Evolutionary conservation across 2,797 vertebrate species (phyloP).

Genomic region (Novumbra hubbsi): DNA sequence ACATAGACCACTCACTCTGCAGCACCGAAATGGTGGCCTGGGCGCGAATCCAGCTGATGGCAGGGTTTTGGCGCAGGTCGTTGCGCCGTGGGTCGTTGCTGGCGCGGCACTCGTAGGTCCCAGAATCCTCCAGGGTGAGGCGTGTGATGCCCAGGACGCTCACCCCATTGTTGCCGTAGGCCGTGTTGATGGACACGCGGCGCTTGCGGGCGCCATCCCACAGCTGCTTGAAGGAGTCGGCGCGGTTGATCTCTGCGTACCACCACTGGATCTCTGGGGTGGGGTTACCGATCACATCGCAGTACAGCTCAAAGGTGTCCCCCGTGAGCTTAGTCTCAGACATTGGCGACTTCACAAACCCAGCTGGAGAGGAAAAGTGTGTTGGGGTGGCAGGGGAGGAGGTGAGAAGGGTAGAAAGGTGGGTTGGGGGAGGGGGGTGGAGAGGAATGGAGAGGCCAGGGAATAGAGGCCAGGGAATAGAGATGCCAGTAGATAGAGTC

Average conservation of each 20-base stretch:
- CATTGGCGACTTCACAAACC: slow-evolving; percentile 99
- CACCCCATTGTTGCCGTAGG: slow-evolving; percentile 93
- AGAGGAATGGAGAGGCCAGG: background rate
- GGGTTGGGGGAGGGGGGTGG: slow-evolving; percentile 35
- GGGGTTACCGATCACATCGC: slow-evolving; percentile 96
- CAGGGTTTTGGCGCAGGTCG: slow-evolving; percentile 96
- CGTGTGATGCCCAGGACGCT: slow-evolving; percentile 94
- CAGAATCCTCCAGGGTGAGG: slow-evolving; percentile 96
- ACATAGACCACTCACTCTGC: slow-evolving; percentile 97
- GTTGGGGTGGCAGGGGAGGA: slow-evolving; percentile 46
- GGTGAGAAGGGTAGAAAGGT: slow-evolving; percentile 52
- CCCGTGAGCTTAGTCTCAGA: slow-evolving; percentile 99
- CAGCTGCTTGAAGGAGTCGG: slow-evolving; percentile 98
- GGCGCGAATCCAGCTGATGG: slow-evolving; percentile 98
- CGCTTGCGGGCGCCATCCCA: slow-evolving; percentile 96
- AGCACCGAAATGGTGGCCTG: slow-evolving; percentile 98
- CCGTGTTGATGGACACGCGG: slow-evolving; percentile 94
- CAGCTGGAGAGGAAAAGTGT: slow-evolving; percentile 86
- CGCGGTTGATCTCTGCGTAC: slow-evolving; percentile 97
- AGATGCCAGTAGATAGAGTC: slow-evolving; percentile 44
- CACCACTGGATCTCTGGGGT: slow-evolving; percentile 99
- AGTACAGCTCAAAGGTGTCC: slow-evolving; percentile 99
- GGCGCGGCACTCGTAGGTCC: slow-evolving; percentile 98
- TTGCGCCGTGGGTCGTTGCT: slow-evolving; percentile 98
- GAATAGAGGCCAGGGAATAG: slow-evolving; percentile 1